Conservation (phyloP, 1,140 invertebrate species). For the Grapholita molesta region DNA sequence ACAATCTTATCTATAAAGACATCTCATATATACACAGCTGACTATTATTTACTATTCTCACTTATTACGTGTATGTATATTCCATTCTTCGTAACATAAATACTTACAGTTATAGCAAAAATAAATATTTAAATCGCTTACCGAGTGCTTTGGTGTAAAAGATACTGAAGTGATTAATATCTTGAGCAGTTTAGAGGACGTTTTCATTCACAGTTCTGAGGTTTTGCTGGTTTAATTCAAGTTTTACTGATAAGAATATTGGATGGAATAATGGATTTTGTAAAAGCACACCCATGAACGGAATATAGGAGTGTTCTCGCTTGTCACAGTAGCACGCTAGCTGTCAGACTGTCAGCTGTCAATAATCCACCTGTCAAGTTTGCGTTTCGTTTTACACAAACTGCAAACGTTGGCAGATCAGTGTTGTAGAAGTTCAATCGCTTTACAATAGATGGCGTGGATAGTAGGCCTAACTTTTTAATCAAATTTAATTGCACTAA, state of each 20-base stretch:
- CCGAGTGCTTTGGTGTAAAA: neutral
- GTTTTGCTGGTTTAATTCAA: constrained; percentile 18
- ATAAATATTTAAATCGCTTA: neutral
- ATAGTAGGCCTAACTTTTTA: too few species aligned
- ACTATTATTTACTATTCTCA: neutral
- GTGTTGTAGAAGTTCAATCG: too few species aligned
- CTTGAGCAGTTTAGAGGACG: neutral
- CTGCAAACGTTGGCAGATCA: neutral
- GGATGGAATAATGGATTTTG: constrained; percentile 21
- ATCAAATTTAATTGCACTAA: too few species aligned
- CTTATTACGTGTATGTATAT: constrained; percentile 5
- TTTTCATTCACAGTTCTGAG: neutral
- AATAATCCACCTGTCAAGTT: constrained; percentile 22
- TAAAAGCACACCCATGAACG: constrained; percentile 52
- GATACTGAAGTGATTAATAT: neutral
- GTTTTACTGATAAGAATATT: constrained; percentile 14
- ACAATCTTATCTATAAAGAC: constrained; percentile 19
- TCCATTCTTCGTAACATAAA: neutral
- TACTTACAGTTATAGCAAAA: neutral
- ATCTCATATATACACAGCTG: constrained; percentile 23
- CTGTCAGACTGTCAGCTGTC: constrained; percentile 40
- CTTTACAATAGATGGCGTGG: too few species aligned
- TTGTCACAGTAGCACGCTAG: neutral
- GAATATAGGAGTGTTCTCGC: constrained; percentile 32
- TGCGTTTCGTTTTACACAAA: constrained; percentile 26